Evolutionary conservation across 2,888 invertebrate species (phyloP).

Genomic region (Poecilus cupreus): DNA sequence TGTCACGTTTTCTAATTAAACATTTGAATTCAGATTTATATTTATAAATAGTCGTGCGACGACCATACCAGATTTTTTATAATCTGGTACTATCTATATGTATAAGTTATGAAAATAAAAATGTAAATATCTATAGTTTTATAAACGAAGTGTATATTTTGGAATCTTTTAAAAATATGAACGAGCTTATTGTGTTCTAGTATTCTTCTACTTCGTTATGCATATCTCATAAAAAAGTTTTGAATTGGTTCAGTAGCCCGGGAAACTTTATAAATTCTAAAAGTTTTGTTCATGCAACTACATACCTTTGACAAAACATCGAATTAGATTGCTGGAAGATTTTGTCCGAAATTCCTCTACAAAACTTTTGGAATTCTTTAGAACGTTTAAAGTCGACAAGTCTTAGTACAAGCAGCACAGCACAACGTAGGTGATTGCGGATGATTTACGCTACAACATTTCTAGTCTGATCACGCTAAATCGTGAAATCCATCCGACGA

Average conservation of each 20-base stretch:
- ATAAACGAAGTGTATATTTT: neutral
- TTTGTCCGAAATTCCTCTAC: neutral
- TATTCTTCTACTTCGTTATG: neutral
- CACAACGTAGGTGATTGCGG: neutral
- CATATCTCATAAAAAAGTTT: conserved; percentile 36
- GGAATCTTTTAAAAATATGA: neutral
- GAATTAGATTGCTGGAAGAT: neutral
- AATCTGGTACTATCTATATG: too few species aligned
- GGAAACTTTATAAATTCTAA: conserved; percentile 7
- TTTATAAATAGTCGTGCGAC: too few species aligned
- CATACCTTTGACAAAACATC: conserved; percentile 25
- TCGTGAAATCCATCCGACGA: conserved; percentile 9
- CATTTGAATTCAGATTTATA: too few species aligned
- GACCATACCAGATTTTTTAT: too few species aligned
- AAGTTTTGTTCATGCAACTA: neutral
- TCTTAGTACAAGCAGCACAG: neutral
- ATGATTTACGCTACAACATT: conserved; percentile 13
- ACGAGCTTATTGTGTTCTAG: neutral
- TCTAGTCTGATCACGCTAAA: conserved; percentile 19
- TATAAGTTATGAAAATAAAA: too few species aligned
- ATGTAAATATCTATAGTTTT: too few species aligned
- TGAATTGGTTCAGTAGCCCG: conserved; percentile 20
- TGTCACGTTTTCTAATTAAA: too few species aligned
- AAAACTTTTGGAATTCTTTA: neutral
- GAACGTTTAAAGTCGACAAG: neutral